These are phyloP conservation scores for Nephila pilipes DNA, from an alignment of 1,140 invertebrate genomes.

Conservation along the genomic window DNA sequence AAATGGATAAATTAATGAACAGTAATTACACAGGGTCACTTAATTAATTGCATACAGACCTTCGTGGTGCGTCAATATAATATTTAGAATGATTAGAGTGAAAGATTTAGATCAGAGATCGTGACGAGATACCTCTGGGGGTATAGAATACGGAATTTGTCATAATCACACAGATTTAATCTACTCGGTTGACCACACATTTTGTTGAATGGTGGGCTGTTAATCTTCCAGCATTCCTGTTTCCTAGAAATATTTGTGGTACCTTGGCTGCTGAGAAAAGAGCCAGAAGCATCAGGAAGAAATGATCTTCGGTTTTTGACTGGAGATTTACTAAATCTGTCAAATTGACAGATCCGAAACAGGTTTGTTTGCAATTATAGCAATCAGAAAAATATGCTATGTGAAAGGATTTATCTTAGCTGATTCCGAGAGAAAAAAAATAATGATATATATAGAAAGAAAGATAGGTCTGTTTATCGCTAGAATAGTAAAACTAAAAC, in stretches of 20 bases:
- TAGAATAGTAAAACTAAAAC: too few relatives aligned
- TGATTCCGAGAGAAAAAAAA: too few relatives aligned
- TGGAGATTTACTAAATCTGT: too few relatives aligned
- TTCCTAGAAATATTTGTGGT: not conserved
- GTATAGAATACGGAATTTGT: not conserved
- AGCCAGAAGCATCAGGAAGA: not conserved
- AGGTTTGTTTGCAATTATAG: too few relatives aligned
- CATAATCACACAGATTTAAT: slow-evolving; percentile 4
- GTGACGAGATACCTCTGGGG: not conserved
- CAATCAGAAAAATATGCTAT: too few relatives aligned
- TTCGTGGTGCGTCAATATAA: not conserved
- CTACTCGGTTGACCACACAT: not conserved
- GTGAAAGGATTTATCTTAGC: too few relatives aligned
- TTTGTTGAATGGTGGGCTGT: not conserved
- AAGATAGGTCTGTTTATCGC: too few relatives aligned
- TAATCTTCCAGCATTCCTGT: not conserved
- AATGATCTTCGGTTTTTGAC: too few relatives aligned
- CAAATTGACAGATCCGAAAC: too few relatives aligned
- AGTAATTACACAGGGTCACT: slow-evolving; percentile 12
- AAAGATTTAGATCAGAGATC: not conserved
- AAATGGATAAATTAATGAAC: slow-evolving; percentile 35
- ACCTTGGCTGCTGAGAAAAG: not conserved
- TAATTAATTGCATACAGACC: not conserved
- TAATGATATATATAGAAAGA: too few relatives aligned
- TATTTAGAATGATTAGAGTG: not conserved